Percentiles rank a stretch among this genome's conserved stretches.
Conservation (phyloP, 1,140 invertebrate species). For the Plodia interpunctella region DNA sequence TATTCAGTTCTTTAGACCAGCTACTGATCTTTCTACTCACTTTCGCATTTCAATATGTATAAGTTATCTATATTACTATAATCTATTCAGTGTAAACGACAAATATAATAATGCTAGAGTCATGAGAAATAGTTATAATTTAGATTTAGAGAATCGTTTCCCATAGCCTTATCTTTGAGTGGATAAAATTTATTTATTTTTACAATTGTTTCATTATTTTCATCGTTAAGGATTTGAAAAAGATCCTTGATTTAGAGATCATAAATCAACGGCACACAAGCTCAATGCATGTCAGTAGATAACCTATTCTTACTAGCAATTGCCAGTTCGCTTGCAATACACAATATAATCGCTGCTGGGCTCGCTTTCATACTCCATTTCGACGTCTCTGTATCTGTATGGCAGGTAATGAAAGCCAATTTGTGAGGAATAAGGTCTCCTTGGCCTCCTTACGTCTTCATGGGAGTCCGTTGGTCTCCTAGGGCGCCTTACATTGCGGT, state of each 20-base stretch:
- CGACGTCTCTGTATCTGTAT: slow-evolving; percentile 36
- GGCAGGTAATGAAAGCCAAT: slow-evolving; percentile 15
- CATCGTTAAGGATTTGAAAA: too few species aligned
- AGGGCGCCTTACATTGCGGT: slow-evolving; percentile 37
- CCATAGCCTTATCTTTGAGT: too few species aligned
- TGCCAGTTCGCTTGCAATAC: slow-evolving; percentile 49
- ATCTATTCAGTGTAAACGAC: too few species aligned
- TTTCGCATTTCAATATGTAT: neutral
- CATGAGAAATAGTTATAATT: too few species aligned
- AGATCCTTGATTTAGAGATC: too few species aligned
- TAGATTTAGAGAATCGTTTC: too few species aligned
- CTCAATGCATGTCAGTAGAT: neutral
- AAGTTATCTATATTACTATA: neutral
- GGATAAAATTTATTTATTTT: too few species aligned
- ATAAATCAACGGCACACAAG: too few species aligned
- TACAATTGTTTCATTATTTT: too few species aligned
- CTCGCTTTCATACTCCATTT: slow-evolving; percentile 44
- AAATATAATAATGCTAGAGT: too few species aligned
- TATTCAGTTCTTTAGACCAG: neutral
- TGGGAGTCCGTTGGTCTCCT: slow-evolving; percentile 25
- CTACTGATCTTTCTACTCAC: neutral
- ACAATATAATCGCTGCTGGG: slow-evolving; percentile 37
- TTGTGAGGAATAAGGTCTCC: slow-evolving; percentile 14
- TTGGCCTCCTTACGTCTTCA: slow-evolving; percentile 7
- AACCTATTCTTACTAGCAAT: slow-evolving; percentile 30